Evolutionary conservation across 92 coral and sea anemone genomes (phyloP).

Genomic region (Bergia sp.): DNA sequence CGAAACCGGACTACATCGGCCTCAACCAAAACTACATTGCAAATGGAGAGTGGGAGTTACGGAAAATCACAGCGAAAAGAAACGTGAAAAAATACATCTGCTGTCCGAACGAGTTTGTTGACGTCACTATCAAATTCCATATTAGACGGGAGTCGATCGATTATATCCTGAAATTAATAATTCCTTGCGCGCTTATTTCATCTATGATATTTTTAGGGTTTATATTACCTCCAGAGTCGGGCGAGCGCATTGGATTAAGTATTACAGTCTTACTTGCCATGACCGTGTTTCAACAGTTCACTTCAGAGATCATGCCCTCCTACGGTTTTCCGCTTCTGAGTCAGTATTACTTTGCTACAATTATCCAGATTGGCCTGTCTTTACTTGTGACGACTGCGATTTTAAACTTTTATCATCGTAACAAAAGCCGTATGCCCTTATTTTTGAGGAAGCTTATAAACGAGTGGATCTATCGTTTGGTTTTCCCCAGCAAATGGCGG

Average conservation of each 20-base stretch:
- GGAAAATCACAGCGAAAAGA: slow-evolving; percentile 47
- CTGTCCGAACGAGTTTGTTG: slow-evolving; percentile 60
- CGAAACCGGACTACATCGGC: slow-evolving; percentile 35
- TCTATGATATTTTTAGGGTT: slow-evolving; percentile 94
- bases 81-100: slow-evolving; percentile 59
- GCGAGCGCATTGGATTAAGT: slow-evolving; percentile 95
- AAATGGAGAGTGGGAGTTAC: slow-evolving; percentile 89
- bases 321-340: slow-evolving; percentile 95
- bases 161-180: slow-evolving; percentile 81
- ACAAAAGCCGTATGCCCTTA: slow-evolving; percentile 85
- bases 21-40: slow-evolving; percentile 63
- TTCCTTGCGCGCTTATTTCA: slow-evolving; percentile 93
- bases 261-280: slow-evolving; percentile 93
- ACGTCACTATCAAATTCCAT: slow-evolving; percentile 62
- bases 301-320: slow-evolving; percentile 94
- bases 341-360: slow-evolving; percentile 94
- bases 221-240: slow-evolving; percentile 94
- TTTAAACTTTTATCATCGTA: slow-evolving; percentile 92
- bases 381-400: slow-evolving; percentile 86
- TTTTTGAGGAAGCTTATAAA: slow-evolving; percentile 65
- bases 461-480: slow-evolving; percentile 80
- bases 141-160: slow-evolving; percentile 80
- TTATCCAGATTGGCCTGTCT: slow-evolving; percentile 85
- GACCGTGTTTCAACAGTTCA: slow-evolving; percentile 97
- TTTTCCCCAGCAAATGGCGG: slow-evolving; percentile 64